phyloP scores from a whole-genome alignment of 2,113 vertebrate species.

The Neoarius graeffei region DNA sequence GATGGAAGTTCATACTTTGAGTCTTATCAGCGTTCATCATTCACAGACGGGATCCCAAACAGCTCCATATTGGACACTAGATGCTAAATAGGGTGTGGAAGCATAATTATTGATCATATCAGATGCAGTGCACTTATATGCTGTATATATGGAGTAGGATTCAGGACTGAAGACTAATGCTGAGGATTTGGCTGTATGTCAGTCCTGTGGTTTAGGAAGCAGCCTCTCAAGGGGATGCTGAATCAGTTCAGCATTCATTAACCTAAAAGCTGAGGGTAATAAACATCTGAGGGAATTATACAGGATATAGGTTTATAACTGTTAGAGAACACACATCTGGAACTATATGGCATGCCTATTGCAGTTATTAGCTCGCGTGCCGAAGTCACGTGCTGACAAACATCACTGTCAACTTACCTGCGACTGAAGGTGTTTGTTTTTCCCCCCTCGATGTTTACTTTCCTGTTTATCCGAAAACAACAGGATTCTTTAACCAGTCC shows the following conservation, averaged over 20 bases:
- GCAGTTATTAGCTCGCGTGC: neutral
- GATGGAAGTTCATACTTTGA: neutral
- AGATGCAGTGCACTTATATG: neutral
- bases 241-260: neutral
- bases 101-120: neutral
- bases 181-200: neutral
- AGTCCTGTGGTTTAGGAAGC: neutral
- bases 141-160: neutral
- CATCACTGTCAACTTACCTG: conserved; percentile 18
- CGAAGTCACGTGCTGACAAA: neutral
- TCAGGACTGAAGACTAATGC: neutral
- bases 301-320: neutral
- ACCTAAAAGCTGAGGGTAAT: neutral
- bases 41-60: neutral
- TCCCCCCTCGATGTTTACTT: neutral
- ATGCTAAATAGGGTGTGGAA: neutral
- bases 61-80: neutral
- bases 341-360: neutral
- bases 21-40: neutral
- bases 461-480: conserved; percentile 3
- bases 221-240: neutral
- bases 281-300: too few species aligned
- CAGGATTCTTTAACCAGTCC: neutral
- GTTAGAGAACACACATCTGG: neutral
- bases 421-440: neutral